A percentile compares a stretch with the other conserved stretches of the same genome.
Evolutionary conservation across 2,888 invertebrate species (phyloP).

Genomic region (Callyntrura sp.): DNA sequence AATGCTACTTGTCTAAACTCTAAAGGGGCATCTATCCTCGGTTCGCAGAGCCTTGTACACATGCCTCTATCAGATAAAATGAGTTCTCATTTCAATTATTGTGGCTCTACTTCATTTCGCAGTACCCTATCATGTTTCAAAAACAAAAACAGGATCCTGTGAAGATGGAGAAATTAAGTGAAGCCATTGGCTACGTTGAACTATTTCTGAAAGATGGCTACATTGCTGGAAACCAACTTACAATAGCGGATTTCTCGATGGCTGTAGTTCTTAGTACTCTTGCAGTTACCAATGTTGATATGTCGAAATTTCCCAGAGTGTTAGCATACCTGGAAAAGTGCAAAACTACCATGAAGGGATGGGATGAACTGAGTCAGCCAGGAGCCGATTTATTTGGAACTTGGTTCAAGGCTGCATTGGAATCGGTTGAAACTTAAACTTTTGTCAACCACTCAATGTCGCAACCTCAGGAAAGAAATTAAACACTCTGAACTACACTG

Average conservation of each 20-base stretch:
- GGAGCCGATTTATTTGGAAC: conserved; percentile 83
- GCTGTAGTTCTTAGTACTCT: conserved; percentile 85
- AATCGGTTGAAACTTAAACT: conserved; percentile 35
- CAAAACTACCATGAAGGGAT: conserved; percentile 88
- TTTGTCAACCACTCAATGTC: no score
- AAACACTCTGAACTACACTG: no score
- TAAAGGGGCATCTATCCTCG: no score
- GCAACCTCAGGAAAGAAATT: no score
- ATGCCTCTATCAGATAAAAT: no score
- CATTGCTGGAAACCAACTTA: conserved; percentile 85
- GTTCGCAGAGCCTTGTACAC: no score
- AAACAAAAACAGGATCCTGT: conserved; percentile 85
- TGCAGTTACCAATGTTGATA: conserved; percentile 87
- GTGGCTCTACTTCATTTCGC: no score
- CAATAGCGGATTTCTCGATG: conserved; percentile 86
- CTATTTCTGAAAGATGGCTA: conserved; percentile 85
- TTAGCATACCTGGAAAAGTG: conserved; percentile 88
- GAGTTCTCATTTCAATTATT: no score
- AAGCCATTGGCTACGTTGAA: conserved; percentile 86
- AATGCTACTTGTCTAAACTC: no score
- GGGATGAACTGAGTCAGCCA: conserved; percentile 85
- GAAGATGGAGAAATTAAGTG: conserved; percentile 84
- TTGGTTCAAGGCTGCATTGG: conserved; percentile 78
- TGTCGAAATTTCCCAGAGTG: conserved; percentile 90
- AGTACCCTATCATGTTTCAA: conserved; percentile 80